Evolutionary conservation across 1,140 invertebrate species (phyloP), one percentile per base, ranked within the genome.

Genomic region (Bradysia coprophila): DNA sequence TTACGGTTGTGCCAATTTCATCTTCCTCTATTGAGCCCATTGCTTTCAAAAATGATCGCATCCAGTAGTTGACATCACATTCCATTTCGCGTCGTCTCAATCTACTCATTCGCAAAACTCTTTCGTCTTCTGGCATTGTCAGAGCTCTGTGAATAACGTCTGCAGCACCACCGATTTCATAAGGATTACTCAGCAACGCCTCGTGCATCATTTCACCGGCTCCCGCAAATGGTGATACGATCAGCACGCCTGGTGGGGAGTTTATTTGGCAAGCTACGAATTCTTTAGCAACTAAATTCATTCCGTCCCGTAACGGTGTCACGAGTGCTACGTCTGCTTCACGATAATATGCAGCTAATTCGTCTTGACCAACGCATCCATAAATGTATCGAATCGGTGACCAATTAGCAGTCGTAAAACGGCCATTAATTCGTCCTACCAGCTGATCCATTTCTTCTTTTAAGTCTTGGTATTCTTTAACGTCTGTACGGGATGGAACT

Each of bases 261-360:
- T 87, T 85, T 8, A 89, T 89, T 60, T 91, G 87, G 54, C 87
- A 91, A 4, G 87, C 87, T 2, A 91, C 86, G 52, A 88, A 92
- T 59, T 93, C 88, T 60, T 93, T 92, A 4, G 87, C 87, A 0
- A 92, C 87, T 34, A 93, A 66, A 64, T 93, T 93, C 88, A 93
- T 93, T 36, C 88, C 88, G 56, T 92, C 88, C 34, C 87, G 64
- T 0, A 91, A 59, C 0, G 87, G 87, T 0, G 87, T 90, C 0
- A 92, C 86, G 15, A 91, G 58, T 16, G 81, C 84, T 0, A 93
- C 84, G 0, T 82, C 77, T 0, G 85, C 75, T 51, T 90, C 86
- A 15, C 85, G 66, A 59, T 89, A 89, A 47, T 88, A 79, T 0
- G 82, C 81, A 2, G 86, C 84, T 21, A 92, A 54, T 52, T 88